Evolutionary conservation across 2,888 invertebrate species (phyloP).

Genomic region (Galerucella calmariensis): DNA sequence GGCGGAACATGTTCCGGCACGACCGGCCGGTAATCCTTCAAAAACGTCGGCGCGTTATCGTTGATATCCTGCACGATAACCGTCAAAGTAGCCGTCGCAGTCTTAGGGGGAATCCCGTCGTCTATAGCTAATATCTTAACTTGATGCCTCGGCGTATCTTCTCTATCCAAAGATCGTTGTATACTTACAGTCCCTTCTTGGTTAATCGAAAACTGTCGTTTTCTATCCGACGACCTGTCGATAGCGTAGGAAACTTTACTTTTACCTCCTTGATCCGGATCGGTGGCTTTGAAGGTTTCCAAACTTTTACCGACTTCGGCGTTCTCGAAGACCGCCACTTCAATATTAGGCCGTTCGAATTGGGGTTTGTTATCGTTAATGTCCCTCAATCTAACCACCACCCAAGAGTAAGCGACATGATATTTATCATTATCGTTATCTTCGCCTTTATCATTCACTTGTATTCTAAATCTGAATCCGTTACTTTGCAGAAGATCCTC

Average conservation of each 20-base stretch:
- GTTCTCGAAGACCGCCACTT: conserved; percentile 91
- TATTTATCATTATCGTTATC: conserved; percentile 97
- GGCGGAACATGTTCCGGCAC: conserved; percentile 93
- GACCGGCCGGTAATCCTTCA: conserved; percentile 87
- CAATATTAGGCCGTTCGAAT: conserved; percentile 93
- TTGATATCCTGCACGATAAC: conserved; percentile 96
- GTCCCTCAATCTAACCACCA: conserved; percentile 91
- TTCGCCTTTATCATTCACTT: conserved; percentile 94
- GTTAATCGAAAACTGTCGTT: conserved; percentile 93
- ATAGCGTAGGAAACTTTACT: conserved; percentile 93
- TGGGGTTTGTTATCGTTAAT: conserved; percentile 98
- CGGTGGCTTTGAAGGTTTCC: conserved; percentile 94
- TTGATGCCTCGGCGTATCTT: conserved; percentile 95
- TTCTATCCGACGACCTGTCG: conserved; percentile 90
- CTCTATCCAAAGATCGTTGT: conserved; percentile 90
- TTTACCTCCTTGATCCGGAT: conserved; percentile 95
- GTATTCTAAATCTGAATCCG: conserved; percentile 94
- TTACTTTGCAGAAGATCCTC: conserved; percentile 95
- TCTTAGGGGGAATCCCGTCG: conserved; percentile 92
- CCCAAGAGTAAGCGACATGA: conserved; percentile 96
- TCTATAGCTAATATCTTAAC: conserved; percentile 96
- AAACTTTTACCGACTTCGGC: conserved; percentile 90
- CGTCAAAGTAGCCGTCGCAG: conserved; percentile 92
- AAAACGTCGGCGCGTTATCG: conserved; percentile 93
- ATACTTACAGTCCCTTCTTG: conserved; percentile 96